Evolutionary conservation across 2,888 invertebrate species (phyloP).

Genomic region (Drosophila niveifrons): DNA sequence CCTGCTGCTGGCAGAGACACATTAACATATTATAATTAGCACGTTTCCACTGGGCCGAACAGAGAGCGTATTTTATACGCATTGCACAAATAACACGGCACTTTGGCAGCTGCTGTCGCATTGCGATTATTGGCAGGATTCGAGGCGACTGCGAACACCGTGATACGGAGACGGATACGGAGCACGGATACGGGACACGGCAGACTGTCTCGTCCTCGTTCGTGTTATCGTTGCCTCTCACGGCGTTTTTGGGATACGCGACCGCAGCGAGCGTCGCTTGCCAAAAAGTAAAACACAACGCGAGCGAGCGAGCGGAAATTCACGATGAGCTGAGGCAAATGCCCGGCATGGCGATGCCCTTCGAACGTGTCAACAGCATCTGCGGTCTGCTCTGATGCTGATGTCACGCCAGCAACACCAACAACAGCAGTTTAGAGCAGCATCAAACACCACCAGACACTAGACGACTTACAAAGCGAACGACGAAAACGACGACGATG

Average conservation of each 20-base stretch:
- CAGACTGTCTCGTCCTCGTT: conserved; percentile 13
- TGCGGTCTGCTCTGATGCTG: conserved; percentile 56
- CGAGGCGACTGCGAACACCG: conserved; percentile 31
- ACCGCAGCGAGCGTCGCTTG: conserved; percentile 59
- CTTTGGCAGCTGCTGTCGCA: conserved; percentile 40
- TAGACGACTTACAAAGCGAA: conserved; percentile 46
- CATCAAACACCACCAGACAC: conserved; percentile 43
- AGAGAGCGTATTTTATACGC: conserved; percentile 60
- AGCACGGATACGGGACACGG: conserved; percentile 5
- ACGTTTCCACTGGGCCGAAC: conserved; percentile 57
- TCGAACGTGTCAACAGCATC: conserved; percentile 80
- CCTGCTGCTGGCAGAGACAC: conserved; percentile 32
- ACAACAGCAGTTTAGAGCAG: conserved; percentile 16
- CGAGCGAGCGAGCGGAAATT: conserved; percentile 9
- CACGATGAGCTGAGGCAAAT: conserved; percentile 34
- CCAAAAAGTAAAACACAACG: conserved; percentile 44
- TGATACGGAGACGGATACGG: background rate
- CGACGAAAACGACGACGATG: conserved; percentile 6
- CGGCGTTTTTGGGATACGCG: conserved; percentile 56
- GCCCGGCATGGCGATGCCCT: conserved; percentile 65
- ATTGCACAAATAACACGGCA: conserved; percentile 56
- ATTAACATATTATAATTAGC: conserved; percentile 75
- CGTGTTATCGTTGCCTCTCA: conserved; percentile 25
- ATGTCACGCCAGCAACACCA: conserved; percentile 58
- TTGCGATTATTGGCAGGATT: conserved; percentile 61